These are phyloP conservation scores for Muscicapa comitata DNA, from an alignment of 2,797 vertebrate genomes.

Conservation along the genomic window DNA sequence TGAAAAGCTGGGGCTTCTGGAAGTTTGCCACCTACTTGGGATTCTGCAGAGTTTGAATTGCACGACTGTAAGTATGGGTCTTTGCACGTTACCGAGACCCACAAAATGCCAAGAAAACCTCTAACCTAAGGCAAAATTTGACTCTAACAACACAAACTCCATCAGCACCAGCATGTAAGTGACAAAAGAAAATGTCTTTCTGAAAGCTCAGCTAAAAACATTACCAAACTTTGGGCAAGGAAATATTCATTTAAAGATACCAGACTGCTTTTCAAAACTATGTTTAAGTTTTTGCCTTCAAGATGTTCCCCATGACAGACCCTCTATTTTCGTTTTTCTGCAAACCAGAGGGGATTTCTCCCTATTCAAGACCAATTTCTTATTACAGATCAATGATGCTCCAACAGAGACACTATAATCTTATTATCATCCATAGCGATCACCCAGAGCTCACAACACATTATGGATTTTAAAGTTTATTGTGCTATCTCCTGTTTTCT, in stretches of 20 bases:
- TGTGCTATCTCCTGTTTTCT: not conserved
- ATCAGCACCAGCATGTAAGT: not conserved
- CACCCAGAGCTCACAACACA: not conserved
- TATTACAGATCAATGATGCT: not conserved
- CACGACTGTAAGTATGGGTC: not conserved
- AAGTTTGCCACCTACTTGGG: slow-evolving; percentile 46
- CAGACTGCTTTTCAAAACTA: not conserved
- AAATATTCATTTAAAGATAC: not conserved
- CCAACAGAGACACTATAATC: not conserved
- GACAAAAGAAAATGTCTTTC: not conserved
- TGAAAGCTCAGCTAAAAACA: not conserved
- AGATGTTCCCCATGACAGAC: not conserved
- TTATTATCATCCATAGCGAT: not conserved
- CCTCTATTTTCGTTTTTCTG: not conserved
- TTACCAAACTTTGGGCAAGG: not conserved
- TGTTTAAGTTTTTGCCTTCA: not conserved
- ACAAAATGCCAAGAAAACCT: not conserved
- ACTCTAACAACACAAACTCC: not conserved
- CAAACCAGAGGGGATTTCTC: not conserved
- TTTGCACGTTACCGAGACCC: not conserved
- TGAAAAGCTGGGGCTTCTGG: slow-evolving; percentile 50
- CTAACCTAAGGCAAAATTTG: not conserved
- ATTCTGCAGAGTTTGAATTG: slow-evolving; percentile 14
- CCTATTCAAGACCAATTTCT: not conserved
- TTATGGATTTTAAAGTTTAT: not conserved